Evolutionary conservation across 2,888 invertebrate genomes (phyloP), one percentile per base, ranked within the genome.

Genomic region (Diarsia mendica): DNA sequence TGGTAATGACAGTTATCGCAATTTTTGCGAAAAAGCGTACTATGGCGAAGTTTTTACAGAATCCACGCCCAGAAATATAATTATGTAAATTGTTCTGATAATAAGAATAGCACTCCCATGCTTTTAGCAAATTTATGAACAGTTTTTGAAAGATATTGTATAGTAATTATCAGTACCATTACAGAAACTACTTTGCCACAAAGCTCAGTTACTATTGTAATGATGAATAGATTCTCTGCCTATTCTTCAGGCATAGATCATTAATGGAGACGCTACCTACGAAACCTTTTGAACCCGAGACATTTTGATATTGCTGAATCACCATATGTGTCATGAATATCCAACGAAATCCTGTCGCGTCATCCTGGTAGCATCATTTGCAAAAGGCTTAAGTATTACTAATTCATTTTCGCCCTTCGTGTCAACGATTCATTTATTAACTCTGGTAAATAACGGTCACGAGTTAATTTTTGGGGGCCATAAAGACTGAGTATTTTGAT

Each of bases 281-380:
- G 1, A 51, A 81, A 44, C 61, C 82, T 77, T 78, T 82, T 55
- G n/a, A 77, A 75, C 28, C 28, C 28, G 28, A 28, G 39, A 60
- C 65, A 78, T 69, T 77, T 64, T 78, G 48, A 53, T 83, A 78
- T 69, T 64, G 78, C 79, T 78, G 78, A 79, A 39, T 79, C 83
- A 83, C 53, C 48, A 60, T 68, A 65, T 78, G 65, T 71, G 77
- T 79, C 51, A 67, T 63, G 72, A 49, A 82, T 46, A 67, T 68
- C 51, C 28, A 33, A 69, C 60, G 4, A 18, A 68, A 51, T 67
- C 15, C 63, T n/a, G 75, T 18, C 39, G 9, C 48, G 33, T 81
- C 81, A 84, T 69, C 58, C 23, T 72, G 72, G 48, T 84, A 69
- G 66, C 68, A 53, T 69, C 69, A 63, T 74, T 84, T 81, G 66